Evolutionary conservation across 1,140 invertebrate genomes (phyloP).

Genomic region (Conus ventricosus): DNA sequence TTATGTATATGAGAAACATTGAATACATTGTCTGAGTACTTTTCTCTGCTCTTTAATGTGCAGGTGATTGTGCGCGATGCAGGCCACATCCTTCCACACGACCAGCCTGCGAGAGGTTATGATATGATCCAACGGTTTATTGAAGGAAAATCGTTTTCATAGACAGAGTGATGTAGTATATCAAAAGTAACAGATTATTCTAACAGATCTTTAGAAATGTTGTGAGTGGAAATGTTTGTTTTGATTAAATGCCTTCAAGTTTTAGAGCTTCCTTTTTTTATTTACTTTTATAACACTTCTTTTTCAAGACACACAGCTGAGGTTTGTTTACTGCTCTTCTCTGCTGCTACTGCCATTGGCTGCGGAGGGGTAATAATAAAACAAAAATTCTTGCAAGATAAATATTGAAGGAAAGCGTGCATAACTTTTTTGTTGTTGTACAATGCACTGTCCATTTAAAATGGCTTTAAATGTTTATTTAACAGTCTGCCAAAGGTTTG

Average conservation of each 20-base stretch:
- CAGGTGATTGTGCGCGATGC: conserved; percentile 76
- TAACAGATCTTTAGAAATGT: not conserved
- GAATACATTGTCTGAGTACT: no score
- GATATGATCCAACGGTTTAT: conserved; percentile 88
- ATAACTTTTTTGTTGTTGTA: no score
- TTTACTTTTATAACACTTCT: not conserved
- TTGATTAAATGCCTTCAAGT: not conserved
- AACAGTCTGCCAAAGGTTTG: no score
- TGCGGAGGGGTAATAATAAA: no score
- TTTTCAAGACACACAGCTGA: no score
- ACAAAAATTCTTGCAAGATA: no score
- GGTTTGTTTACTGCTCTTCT: no score
- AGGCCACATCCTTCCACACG: conserved; percentile 88
- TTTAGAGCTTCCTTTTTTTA: not conserved
- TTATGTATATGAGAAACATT: no score
- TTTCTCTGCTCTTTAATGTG: not conserved
- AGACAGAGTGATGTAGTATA: not conserved
- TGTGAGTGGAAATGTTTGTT: not conserved
- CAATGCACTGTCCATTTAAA: no score
- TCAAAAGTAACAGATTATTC: not conserved
- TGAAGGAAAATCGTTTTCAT: conserved; percentile 45
- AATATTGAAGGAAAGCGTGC: no score
- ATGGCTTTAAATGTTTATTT: no score
- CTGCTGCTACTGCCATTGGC: no score
- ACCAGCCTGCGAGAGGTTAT: conserved; percentile 86